Evolutionary conservation across 2,797 vertebrate species (phyloP), one percentile per base, ranked within the genome.

Genomic region (Etheostoma perlongum): DNA sequence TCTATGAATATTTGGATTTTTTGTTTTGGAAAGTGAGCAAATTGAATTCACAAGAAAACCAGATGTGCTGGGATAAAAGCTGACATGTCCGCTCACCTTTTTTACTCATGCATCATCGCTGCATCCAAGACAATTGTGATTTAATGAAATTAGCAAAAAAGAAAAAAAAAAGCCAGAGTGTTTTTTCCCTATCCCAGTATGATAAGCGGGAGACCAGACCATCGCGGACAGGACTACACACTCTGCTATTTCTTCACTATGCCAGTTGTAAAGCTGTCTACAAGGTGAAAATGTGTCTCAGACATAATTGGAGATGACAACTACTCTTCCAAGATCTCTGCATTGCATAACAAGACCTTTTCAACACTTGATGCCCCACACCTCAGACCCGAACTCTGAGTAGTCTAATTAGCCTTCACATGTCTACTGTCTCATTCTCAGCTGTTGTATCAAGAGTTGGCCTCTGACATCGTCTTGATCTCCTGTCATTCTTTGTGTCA

Each of bases 251-350:
- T 67, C 58, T 46, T 55, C 68, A 54, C 62, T 5, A 14, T 67
- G 55, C 7, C 15, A 72, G 71, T 51, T 83, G 58, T 74, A 18
- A 87, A 63, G 63, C 65, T 65, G 60, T 65, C 67, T 0, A 73
- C 68, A 67, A 79, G 8, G 66, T 49, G 83, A 51, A 79, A 1
- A 75, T 66, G 54, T 62, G 60, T 71, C 62, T 76, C 30, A 52
- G 48, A 78, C 60, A 47, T 8, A 55, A 46, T 15, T 18, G 21
- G 54, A 53, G 68, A 52, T 61, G 55, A 47, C 49, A 74, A 76
- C 33, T 44, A 54, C 62, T 78, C 62, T 47, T 78, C 68, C 55
- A 85, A 83, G 85, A 80, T 62, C 72, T 76, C 59, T 76, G 68
- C 53, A 58, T 59, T 46, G 53, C 58, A 49, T 64, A 60, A 72